phyloP scores from a whole-genome alignment of 2,888 invertebrate genomes.

The Philhelius pedissequus region DNA sequence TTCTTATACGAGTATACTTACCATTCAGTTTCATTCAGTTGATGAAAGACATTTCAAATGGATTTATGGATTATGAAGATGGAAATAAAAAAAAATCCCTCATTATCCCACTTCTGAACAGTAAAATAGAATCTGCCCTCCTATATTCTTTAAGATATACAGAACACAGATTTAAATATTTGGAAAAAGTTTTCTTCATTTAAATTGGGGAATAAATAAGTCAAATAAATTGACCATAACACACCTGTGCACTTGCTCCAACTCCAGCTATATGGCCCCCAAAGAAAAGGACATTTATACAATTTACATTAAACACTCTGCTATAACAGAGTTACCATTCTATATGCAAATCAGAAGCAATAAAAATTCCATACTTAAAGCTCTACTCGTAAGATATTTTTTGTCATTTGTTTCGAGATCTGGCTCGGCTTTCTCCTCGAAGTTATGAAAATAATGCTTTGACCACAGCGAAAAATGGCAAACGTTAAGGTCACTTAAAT shows the following conservation, averaged over 20 bases:
- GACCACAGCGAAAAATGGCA: not conserved
- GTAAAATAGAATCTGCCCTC: not conserved
- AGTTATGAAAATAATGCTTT: slow-evolving; percentile 31
- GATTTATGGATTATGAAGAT: slow-evolving; percentile 15
- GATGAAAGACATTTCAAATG: slow-evolving; percentile 7
- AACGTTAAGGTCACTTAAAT: slow-evolving; percentile 40
- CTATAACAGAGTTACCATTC: slow-evolving; percentile 27
- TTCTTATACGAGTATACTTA: not conserved
- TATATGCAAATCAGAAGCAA: slow-evolving; percentile 57
- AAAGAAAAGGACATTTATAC: slow-evolving; percentile 17
- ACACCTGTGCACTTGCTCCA: slow-evolving; percentile 9
- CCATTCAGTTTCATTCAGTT: not conserved
- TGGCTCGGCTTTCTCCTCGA: not conserved
- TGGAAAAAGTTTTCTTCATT: not conserved
- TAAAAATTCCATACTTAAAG: slow-evolving; percentile 43
- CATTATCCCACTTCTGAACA: not conserved
- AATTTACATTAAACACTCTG: slow-evolving; percentile 28
- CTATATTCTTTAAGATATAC: no score
- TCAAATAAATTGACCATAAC: slow-evolving; percentile 3
- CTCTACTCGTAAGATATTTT: slow-evolving; percentile 5
- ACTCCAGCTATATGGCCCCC: not conserved
- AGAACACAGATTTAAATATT: not conserved
- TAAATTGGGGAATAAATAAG: not conserved
- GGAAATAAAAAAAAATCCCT: not conserved
- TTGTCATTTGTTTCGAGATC: not conserved